A percentile compares a stretch with the other conserved stretches of the same genome.
Evolutionary conservation across 1,140 invertebrate genomes (phyloP).

Genomic region (Zaprionus capensis): DNA sequence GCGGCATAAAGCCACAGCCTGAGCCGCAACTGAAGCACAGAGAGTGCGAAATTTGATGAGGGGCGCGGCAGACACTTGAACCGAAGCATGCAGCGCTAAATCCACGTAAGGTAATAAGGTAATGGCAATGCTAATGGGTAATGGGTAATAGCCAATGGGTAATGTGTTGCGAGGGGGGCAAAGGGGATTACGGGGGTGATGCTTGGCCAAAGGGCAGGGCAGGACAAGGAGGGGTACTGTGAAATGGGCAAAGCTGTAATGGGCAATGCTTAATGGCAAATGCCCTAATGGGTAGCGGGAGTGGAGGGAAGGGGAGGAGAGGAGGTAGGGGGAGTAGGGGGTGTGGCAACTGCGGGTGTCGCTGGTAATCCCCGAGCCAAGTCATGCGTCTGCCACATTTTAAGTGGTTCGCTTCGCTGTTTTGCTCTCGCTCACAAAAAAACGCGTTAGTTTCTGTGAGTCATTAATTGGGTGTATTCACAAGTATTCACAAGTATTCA

Average conservation of each 20-base stretch:
- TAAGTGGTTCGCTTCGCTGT: conserved; percentile 29
- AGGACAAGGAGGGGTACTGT: conserved; percentile 5
- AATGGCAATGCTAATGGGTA: conserved; percentile 46
- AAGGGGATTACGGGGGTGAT: background rate
- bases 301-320: background rate
- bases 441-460: conserved; percentile 18
- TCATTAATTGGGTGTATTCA: background rate
- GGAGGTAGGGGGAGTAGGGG: too few relatives aligned
- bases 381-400: conserved; percentile 41
- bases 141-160: conserved; percentile 42
- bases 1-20: conserved; percentile 24
- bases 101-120: conserved; percentile 42
- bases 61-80: conserved; percentile 44
- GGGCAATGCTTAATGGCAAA: conserved; percentile 28
- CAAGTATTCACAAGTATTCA: too few relatives aligned
- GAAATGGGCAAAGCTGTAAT: conserved; percentile 37
- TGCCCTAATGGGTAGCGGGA: conserved; percentile 14
- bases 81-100: conserved; percentile 43
- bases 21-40: conserved; percentile 1
- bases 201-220: background rate
- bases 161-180: background rate
- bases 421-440: background rate
- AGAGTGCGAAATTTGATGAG: conserved; percentile 48
- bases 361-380: conserved; percentile 18
- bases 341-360: too few relatives aligned